Conservation (phyloP, 2,113 vertebrate genomes). For the Prolemur simus region DNA sequence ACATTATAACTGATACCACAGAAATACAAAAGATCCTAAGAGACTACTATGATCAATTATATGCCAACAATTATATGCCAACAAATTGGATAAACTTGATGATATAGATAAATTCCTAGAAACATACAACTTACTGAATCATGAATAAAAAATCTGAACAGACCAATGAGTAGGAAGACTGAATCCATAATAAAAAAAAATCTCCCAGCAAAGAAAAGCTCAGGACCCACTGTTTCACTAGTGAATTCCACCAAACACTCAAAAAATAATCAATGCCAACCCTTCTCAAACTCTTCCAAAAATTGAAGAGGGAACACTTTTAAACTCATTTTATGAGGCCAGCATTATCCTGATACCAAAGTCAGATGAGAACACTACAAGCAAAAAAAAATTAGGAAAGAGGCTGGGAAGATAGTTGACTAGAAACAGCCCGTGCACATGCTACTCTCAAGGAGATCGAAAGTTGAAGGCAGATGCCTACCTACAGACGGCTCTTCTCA, state of each 20-base stretch:
- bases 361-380: neutral
- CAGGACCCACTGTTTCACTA: neutral
- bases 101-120: neutral
- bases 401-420: too few species aligned
- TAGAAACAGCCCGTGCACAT: too few species aligned
- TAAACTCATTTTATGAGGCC: neutral
- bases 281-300: neutral
- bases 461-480: too few species aligned
- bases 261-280: neutral
- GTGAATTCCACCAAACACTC: neutral
- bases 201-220: neutral
- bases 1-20: neutral
- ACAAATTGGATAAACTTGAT: neutral
- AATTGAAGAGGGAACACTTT: neutral
- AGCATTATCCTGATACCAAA: neutral
- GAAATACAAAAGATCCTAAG: neutral
- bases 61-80: neutral
- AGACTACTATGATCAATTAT: neutral
- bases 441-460: too few species aligned
- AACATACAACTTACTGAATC: neutral
- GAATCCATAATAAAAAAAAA: neutral
- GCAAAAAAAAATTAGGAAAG: too few species aligned
- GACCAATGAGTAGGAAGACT: neutral
- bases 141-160: neutral
- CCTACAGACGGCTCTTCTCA: too few species aligned